phyloP scores from a whole-genome alignment of 2,113 vertebrate genomes.

The Myrmophylax atrothorax region DNA sequence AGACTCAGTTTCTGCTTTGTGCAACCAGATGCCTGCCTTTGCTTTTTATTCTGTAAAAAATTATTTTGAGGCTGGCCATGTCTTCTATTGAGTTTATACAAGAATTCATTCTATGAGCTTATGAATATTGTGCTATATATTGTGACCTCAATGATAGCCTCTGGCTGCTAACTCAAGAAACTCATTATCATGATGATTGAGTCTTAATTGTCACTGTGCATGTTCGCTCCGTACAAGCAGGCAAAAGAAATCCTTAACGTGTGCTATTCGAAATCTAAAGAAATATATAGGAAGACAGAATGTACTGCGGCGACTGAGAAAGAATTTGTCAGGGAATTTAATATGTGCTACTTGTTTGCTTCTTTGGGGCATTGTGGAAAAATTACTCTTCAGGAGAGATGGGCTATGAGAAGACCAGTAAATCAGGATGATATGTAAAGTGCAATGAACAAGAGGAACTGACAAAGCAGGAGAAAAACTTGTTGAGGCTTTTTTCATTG shows the following conservation, averaged over 20 bases:
- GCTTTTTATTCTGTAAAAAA: not conserved
- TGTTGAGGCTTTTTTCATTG: not conserved
- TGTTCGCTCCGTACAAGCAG: not conserved
- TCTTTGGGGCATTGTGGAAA: not conserved
- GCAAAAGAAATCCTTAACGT: not conserved
- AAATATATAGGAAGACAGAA: not conserved
- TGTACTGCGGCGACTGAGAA: not conserved
- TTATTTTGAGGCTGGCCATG: not conserved
- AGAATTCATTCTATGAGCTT: not conserved
- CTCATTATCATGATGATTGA: not conserved
- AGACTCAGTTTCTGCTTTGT: not conserved
- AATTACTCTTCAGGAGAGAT: not conserved
- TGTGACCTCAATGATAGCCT: not conserved
- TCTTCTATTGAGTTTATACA: fast-evolving
- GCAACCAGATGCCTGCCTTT: fast-evolving
- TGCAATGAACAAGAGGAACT: not conserved
- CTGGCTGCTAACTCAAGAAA: not conserved
- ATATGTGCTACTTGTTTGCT: not conserved
- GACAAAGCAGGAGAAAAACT: not conserved
- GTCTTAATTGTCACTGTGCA: not conserved
- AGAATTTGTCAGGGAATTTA: not conserved
- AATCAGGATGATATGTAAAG: not conserved
- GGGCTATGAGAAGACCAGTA: not conserved
- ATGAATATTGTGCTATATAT: not conserved
- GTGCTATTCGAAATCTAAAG: not conserved